These are phyloP conservation scores for Spisula solida DNA, from an alignment of 2,888 invertebrate genomes.

Conservation along the genomic window DNA sequence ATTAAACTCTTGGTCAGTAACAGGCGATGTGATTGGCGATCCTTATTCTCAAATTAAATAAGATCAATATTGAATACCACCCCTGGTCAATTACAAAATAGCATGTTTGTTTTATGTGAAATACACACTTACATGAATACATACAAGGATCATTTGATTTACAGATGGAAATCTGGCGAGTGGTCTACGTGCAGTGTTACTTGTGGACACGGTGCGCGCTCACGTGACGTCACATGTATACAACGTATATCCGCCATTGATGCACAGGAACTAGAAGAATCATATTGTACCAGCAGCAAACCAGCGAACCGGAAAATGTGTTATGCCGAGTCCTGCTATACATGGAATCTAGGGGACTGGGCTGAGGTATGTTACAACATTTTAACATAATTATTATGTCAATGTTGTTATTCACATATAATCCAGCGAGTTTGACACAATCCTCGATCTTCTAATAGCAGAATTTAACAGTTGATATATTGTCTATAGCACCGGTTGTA, in stretches of 20 bases:
- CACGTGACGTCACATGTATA: conserved; percentile 92
- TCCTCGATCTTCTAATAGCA: no score
- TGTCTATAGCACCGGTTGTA: no score
- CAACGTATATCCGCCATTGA: conserved; percentile 89
- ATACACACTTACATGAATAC: no score
- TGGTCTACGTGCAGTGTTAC: conserved; percentile 94
- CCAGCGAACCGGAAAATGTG: conserved; percentile 85
- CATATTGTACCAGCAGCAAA: conserved; percentile 89
- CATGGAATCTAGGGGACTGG: conserved; percentile 38
- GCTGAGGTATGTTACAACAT: conserved; percentile 19
- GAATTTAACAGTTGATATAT: no score
- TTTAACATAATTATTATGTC: no score
- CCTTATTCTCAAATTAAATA: no score
- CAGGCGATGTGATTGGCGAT: no score
- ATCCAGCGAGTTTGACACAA: no score
- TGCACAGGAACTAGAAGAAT: conserved; percentile 90
- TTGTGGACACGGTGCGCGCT: conserved; percentile 93
- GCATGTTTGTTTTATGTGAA: no score
- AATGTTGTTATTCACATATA: background rate
- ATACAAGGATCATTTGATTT: background rate
- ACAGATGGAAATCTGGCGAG: conserved; percentile 93
- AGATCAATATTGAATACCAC: no score
- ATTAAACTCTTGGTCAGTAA: no score
- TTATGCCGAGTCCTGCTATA: conserved; percentile 77
- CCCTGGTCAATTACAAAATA: no score